phyloP scores from a whole-genome alignment of 2,797 vertebrate genomes.

The Aulostomus chinensis region DNA sequence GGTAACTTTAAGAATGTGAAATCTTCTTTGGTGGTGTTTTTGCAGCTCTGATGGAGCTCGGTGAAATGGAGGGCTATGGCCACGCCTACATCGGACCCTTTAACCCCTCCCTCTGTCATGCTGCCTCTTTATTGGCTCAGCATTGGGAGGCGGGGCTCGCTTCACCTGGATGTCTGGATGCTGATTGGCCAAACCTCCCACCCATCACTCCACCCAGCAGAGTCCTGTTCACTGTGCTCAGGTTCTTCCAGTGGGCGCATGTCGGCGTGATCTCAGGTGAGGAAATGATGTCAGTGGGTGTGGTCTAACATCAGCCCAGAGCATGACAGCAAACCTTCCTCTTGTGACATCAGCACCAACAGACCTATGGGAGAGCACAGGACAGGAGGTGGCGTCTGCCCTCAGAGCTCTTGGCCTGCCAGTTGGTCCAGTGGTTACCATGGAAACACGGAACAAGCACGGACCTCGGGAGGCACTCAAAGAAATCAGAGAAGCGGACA shows the following conservation, averaged over 20 bases:
- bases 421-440: conserved; percentile 72
- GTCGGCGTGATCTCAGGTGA: conserved; percentile 79
- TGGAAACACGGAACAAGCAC: conserved; percentile 37
- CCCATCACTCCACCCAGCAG: conserved; percentile 68
- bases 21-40: not conserved
- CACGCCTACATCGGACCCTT: conserved; percentile 82
- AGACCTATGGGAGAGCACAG: conserved; percentile 84
- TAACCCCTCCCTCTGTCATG: conserved; percentile 80
- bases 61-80: conserved; percentile 72
- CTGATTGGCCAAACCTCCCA: conserved; percentile 61
- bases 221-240: conserved; percentile 77
- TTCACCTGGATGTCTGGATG: conserved; percentile 78
- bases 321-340: no score
- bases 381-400: conserved; percentile 69
- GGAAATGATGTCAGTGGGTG: not conserved
- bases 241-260: conserved; percentile 85
- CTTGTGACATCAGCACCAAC: conserved; percentile 51
- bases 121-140: conserved; percentile 77
- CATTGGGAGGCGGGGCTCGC: conserved; percentile 83
- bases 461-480: conserved; percentile 71
- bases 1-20: no score
- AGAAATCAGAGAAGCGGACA: conserved; percentile 65
- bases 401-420: conserved; percentile 82
- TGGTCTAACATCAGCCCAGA: no score
- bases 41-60: conserved; percentile 72